Percentiles rank a stretch among this genome's conserved stretches.
These are phyloP conservation scores for Drosophila anomalipes DNA, from an alignment of 2,888 invertebrate species.

Conservation along the genomic window DNA sequence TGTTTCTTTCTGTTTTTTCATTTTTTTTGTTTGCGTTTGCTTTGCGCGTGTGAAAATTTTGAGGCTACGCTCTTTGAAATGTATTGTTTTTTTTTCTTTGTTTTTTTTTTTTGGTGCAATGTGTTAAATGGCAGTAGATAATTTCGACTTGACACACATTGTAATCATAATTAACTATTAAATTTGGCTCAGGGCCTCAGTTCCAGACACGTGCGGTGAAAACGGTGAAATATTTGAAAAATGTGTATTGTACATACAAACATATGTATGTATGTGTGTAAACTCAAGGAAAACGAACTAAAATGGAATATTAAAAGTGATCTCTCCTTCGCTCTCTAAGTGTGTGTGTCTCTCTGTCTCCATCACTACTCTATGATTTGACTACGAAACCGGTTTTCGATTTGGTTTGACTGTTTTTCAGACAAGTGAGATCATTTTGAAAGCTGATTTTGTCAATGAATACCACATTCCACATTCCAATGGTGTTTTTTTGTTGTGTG, in stretches of 20 bases:
- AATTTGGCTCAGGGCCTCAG: constrained; percentile 58
- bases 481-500: constrained; percentile 50
- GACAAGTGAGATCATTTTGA: constrained; percentile 86
- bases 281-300: constrained; percentile 58
- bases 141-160: constrained; percentile 74
- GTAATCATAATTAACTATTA: constrained; percentile 72
- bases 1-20: constrained; percentile 16
- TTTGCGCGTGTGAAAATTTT: constrained; percentile 76
- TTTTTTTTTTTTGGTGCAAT: constrained; percentile 41
- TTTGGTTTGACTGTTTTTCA: constrained; percentile 86
- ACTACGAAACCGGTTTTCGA: constrained; percentile 86
- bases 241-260: constrained; percentile 21
- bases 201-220: constrained; percentile 58
- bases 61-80: constrained; percentile 58
- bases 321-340: background rate
- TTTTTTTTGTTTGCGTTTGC: constrained; percentile 40
- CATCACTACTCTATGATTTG: constrained; percentile 74
- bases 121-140: constrained; percentile 68
- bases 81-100: constrained; percentile 16
- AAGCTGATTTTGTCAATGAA: constrained; percentile 86
- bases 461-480: constrained; percentile 82
- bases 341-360: background rate
- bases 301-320: constrained; percentile 48
- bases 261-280: constrained; percentile 9
- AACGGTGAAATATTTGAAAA: constrained; percentile 31